Evolutionary conservation across 2,888 invertebrate species (phyloP).

Genomic region (Cecidostiba fungosa): DNA sequence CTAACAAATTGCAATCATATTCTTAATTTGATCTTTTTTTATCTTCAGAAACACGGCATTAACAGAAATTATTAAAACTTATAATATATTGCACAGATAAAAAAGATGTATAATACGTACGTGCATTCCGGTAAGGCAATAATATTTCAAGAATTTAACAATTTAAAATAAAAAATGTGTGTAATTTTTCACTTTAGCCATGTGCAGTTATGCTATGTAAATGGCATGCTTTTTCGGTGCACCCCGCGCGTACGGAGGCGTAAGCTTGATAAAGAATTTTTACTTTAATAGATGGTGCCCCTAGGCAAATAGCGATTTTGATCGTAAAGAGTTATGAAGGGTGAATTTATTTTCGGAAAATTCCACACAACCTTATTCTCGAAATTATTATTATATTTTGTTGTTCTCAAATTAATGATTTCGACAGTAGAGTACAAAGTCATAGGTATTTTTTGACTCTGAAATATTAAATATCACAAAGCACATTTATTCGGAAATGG

Average conservation of each 20-base stretch:
- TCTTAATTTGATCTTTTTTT: not conserved
- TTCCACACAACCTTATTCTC: not conserved
- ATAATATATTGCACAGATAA: no score
- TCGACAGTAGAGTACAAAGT: not conserved
- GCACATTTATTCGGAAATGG: no score
- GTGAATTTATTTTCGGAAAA: not conserved
- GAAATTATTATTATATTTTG: no score
- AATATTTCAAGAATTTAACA: not conserved
- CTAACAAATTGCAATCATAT: not conserved
- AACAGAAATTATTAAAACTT: no score
- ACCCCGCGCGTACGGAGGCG: not conserved
- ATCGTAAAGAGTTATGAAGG: not conserved
- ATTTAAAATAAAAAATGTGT: not conserved
- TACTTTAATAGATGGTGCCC: conserved; percentile 26
- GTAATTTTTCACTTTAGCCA: conserved; percentile 28
- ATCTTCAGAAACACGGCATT: not conserved
- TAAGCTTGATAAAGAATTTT: conserved; percentile 33
- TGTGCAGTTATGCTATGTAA: conserved; percentile 20
- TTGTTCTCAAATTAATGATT: not conserved
- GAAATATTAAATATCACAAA: not conserved
- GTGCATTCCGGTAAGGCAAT: not conserved
- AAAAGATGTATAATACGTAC: no score
- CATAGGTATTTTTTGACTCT: not conserved
- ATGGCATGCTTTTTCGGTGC: conserved; percentile 5
- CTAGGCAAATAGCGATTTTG: not conserved